Conservation (phyloP, 1,140 invertebrate genomes). For the Ylistrum balloti region DNA sequence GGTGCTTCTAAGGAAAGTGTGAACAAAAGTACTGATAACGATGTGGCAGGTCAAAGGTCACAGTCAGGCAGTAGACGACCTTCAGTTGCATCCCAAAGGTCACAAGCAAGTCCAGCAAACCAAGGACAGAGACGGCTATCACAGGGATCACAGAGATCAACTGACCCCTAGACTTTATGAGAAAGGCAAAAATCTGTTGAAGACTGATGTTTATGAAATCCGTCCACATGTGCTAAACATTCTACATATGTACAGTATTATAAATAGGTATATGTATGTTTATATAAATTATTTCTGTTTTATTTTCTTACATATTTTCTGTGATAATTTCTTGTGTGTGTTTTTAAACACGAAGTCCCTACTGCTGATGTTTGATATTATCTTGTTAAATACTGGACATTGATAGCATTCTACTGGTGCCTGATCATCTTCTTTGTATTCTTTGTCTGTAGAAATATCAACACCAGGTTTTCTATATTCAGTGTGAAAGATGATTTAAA, state of each 20-base stretch:
- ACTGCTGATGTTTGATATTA: neutral
- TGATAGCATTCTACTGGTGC: neutral
- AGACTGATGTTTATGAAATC: neutral
- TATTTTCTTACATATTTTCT: neutral
- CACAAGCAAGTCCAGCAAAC: conserved; percentile 8
- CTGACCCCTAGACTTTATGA: neutral
- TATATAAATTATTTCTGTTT: conserved; percentile 35
- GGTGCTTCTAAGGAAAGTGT: conserved; percentile 19
- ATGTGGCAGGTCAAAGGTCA: neutral
- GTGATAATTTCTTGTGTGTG: neutral
- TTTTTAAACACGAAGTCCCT: neutral
- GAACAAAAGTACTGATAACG: neutral
- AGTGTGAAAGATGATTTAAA: neutral
- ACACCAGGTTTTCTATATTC: neutral
- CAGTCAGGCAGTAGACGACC: conserved; percentile 19
- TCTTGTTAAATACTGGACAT: neutral
- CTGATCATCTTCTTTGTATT: neutral
- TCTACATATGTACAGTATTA: conserved; percentile 24
- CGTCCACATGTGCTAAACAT: conserved; percentile 25
- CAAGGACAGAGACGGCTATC: neutral
- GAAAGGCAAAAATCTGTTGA: neutral
- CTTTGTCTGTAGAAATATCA: no score
- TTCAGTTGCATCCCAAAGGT: conserved; percentile 1
- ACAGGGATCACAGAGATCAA: neutral
- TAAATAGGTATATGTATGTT: neutral